Conservation (phyloP, 2,797 vertebrate species). For the Amazonetta brasiliensis region DNA sequence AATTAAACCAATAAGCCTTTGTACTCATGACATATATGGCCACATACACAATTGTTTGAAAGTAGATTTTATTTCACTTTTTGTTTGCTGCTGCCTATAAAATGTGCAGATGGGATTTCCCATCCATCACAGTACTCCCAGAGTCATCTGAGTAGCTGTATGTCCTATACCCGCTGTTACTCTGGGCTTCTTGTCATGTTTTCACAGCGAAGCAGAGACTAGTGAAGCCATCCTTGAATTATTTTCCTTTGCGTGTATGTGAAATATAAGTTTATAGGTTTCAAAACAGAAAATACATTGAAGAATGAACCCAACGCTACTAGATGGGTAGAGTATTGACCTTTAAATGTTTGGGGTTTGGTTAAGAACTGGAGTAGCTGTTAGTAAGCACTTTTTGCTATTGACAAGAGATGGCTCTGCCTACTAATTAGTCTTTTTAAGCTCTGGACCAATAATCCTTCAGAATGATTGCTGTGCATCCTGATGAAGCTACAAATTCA, state of each 20-base stretch:
- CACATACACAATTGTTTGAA: background rate
- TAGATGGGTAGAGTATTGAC: background rate
- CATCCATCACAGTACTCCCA: fast-evolving
- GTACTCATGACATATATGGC: background rate
- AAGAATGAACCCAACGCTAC: background rate
- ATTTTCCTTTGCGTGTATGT: background rate
- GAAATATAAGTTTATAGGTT: background rate
- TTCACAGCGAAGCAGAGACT: background rate
- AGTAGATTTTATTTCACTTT: background rate
- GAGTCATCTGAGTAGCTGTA: fast-evolving
- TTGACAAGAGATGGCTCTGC: background rate
- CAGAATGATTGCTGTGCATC: background rate
- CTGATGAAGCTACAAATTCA: background rate
- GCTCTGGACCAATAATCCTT: background rate
- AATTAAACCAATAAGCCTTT: background rate
- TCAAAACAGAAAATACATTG: background rate
- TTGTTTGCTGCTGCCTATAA: background rate
- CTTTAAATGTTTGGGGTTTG: background rate
- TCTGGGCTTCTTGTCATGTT: background rate
- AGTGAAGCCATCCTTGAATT: background rate
- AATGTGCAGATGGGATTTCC: background rate
- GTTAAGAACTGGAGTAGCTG: background rate
- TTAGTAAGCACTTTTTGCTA: background rate
- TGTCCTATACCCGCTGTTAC: background rate
- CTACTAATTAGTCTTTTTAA: slow-evolving; percentile 9